These are phyloP conservation scores for Liodrosophila aerea DNA, from an alignment of 2,888 invertebrate genomes.

Conservation along the genomic window DNA sequence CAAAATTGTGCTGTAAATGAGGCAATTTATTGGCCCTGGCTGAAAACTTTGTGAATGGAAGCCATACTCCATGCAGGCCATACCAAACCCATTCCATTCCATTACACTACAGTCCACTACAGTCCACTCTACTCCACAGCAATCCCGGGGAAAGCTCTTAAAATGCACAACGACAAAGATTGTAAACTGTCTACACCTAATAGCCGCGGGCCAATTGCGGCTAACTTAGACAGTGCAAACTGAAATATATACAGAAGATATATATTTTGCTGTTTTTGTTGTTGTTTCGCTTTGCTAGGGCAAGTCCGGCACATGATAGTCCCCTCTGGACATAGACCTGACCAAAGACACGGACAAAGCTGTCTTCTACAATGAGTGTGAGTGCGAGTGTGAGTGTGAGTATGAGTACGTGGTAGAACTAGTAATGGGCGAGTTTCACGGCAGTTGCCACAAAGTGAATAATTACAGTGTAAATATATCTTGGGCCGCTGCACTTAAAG, in stretches of 20 bases:
- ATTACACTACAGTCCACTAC: neutral
- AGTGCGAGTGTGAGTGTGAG: slow-evolving; percentile 1
- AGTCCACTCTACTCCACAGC: no score
- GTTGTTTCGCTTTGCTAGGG: slow-evolving; percentile 18
- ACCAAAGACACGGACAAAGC: slow-evolving; percentile 26
- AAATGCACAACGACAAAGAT: slow-evolving; percentile 64
- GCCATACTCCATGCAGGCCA: neutral
- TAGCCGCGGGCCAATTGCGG: slow-evolving; percentile 46
- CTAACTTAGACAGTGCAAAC: slow-evolving; percentile 38
- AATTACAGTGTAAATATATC: slow-evolving; percentile 76
- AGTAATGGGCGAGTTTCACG: slow-evolving; percentile 69
- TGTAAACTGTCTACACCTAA: slow-evolving; percentile 76
- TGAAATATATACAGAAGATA: slow-evolving; percentile 27
- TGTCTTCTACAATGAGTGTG: neutral
- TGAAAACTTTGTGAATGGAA: slow-evolving; percentile 43
- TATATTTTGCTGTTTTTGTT: slow-evolving; percentile 1
- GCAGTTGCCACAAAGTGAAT: slow-evolving; percentile 69
- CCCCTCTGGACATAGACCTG: slow-evolving; percentile 49
- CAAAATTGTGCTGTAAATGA: slow-evolving; percentile 70
- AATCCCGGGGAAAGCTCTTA: slow-evolving; percentile 42
- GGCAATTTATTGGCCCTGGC: slow-evolving; percentile 58
- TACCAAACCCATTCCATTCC: no score
- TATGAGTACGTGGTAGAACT: slow-evolving; percentile 35
- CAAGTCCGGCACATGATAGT: slow-evolving; percentile 42
- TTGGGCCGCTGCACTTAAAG: slow-evolving; percentile 30